Percentiles rank a stretch among this genome's conserved stretches.
These are phyloP conservation scores for Guaruba guarouba DNA, from an alignment of 2,113 vertebrate genomes.

Conservation along the genomic window DNA sequence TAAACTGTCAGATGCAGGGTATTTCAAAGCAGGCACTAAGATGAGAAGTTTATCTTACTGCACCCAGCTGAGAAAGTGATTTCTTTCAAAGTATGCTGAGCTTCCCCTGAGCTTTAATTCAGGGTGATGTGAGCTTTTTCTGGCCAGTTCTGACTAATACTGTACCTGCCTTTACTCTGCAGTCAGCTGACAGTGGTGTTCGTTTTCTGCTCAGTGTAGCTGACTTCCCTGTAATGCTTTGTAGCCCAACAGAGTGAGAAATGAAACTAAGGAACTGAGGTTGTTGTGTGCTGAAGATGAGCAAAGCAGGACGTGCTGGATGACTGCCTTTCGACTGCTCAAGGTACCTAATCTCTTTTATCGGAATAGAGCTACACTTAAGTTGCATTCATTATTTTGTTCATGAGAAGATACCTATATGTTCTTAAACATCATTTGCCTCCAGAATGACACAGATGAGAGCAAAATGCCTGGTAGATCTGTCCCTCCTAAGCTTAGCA, in stretches of 20 bases:
- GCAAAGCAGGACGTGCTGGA: conserved; percentile 90
- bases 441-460: neutral
- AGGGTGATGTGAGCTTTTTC: neutral
- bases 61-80: neutral
- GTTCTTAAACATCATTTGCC: neutral
- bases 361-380: neutral
- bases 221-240: neutral
- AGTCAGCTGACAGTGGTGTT: neutral
- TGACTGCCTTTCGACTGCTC: conserved; percentile 93
- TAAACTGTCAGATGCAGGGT: neutral
- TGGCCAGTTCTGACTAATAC: neutral
- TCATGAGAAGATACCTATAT: neutral
- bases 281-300: conserved; percentile 95
- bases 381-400: neutral
- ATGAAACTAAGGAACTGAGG: conserved; percentile 88
- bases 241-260: conserved; percentile 89
- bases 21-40: neutral
- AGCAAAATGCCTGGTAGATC: neutral
- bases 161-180: neutral
- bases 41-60: neutral
- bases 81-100: neutral
- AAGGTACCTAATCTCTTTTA: conserved; percentile 79
- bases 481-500: neutral
- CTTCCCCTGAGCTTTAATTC: neutral
- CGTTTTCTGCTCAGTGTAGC: neutral